A percentile compares a stretch with the other conserved stretches of the same genome.
phyloP scores from a whole-genome alignment of 2,113 vertebrate genomes.

The Orthochromis indermauri region DNA sequence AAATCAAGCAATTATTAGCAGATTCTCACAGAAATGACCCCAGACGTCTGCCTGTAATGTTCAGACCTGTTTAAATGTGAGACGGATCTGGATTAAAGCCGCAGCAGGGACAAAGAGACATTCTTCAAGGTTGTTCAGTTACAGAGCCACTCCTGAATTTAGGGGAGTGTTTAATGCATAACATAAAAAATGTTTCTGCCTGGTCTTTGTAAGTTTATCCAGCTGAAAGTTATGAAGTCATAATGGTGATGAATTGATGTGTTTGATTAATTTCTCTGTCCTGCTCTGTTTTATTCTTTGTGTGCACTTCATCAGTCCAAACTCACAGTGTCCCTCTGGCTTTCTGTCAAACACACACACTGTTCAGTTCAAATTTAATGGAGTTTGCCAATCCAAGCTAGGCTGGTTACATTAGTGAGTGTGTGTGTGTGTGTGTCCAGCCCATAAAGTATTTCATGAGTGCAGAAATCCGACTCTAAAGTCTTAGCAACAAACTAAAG shows the following conservation, averaged over 20 bases:
- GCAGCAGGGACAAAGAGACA: background rate
- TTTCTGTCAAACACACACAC: background rate
- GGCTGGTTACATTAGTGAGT: background rate
- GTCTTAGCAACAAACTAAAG: background rate
- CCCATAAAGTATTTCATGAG: background rate
- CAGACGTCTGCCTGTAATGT: background rate
- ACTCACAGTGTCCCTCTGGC: background rate
- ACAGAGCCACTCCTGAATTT: background rate
- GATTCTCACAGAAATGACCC: background rate
- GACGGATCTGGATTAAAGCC: background rate
- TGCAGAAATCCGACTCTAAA: background rate
- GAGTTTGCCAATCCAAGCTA: background rate
- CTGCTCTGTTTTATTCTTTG: background rate
- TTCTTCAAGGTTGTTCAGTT: background rate
- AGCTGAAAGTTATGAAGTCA: background rate
- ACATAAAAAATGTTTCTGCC: background rate
- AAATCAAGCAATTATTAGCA: background rate
- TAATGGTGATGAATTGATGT: background rate
- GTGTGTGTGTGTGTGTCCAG: background rate
- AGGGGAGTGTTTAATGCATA: background rate
- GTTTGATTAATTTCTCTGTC: background rate
- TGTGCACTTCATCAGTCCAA: background rate
- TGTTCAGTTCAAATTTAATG: background rate
- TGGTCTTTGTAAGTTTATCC: background rate
- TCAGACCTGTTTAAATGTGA: background rate